A percentile compares a stretch with the other conserved stretches of the same genome.
These are phyloP conservation scores for Clitarchus hookeri DNA, from an alignment of 2,888 invertebrate species.

Conservation along the genomic window DNA sequence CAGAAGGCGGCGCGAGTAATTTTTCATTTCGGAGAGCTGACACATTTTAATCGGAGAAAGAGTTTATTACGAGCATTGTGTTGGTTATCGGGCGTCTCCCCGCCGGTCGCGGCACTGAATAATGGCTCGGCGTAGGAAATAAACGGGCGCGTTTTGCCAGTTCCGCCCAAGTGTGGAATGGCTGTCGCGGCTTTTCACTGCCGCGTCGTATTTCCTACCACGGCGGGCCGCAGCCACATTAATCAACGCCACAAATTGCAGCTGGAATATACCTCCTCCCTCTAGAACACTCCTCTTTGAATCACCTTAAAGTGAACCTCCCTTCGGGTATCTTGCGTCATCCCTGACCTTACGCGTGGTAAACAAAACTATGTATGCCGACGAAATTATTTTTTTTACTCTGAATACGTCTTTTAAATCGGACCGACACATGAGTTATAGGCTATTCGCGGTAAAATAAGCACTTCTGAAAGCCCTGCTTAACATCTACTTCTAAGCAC, in stretches of 20 bases:
- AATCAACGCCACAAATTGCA: not conserved
- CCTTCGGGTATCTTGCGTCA: not conserved
- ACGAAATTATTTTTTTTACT: too few relatives aligned
- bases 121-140: not conserved
- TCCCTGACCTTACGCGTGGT: not conserved
- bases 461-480: too few relatives aligned
- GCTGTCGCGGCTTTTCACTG: not conserved
- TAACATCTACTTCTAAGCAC: too few relatives aligned
- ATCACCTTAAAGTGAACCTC: not conserved
- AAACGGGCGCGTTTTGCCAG: not conserved
- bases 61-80: conserved; percentile 3
- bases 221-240: not conserved
- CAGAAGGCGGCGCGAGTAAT: not conserved
- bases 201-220: not conserved
- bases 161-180: not conserved
- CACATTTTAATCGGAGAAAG: conserved; percentile 2
- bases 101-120: not conserved
- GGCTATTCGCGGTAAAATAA: too few relatives aligned
- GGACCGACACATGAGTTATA: too few relatives aligned
- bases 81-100: not conserved
- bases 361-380: not conserved
- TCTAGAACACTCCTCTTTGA: not conserved
- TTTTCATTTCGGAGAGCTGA: not conserved
- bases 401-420: too few relatives aligned
- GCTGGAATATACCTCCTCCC: not conserved